Evolutionary conservation across 1,140 invertebrate genomes (phyloP).

Genomic region (Drosophila biarmipes): DNA sequence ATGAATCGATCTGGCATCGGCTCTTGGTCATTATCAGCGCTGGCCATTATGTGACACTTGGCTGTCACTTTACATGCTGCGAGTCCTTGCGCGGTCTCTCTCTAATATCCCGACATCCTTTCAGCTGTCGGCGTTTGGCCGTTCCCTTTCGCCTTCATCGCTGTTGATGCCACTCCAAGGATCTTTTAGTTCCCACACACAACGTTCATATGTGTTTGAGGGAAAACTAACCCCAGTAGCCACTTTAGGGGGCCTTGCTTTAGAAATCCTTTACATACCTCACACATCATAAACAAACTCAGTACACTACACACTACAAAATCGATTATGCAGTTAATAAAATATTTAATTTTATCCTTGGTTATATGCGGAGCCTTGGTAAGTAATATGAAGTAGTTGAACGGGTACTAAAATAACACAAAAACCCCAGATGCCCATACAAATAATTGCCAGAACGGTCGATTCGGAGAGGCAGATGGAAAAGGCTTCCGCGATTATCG

Average conservation of each 20-base stretch:
- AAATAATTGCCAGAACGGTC: background rate
- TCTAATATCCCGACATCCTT: constrained; percentile 62
- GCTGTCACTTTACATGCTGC: constrained; percentile 68
- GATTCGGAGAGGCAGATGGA: background rate
- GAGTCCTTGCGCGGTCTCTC: constrained; percentile 38
- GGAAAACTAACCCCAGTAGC: background rate
- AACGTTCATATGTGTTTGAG: background rate
- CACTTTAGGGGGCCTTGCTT: constrained; percentile 1
- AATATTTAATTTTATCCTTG: background rate
- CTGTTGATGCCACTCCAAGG: constrained; percentile 42
- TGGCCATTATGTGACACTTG: constrained; percentile 65
- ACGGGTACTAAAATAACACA: background rate
- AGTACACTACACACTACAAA: background rate
- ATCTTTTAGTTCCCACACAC: background rate
- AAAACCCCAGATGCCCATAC: constrained; percentile 7
- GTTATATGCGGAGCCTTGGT: constrained; percentile 6
- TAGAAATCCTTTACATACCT: background rate
- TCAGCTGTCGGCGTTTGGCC: constrained; percentile 17
- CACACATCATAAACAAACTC: background rate
- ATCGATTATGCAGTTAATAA: constrained; percentile 1
- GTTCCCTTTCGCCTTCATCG: background rate
- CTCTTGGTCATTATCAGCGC: constrained; percentile 60
- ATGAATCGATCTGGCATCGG: constrained; percentile 50
- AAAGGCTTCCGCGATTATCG: background rate
- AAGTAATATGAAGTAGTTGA: background rate